A percentile compares a stretch with the other conserved stretches of the same genome.
Evolutionary conservation across 2,797 vertebrate genomes (phyloP).

Genomic region (Aythya fuligula): DNA sequence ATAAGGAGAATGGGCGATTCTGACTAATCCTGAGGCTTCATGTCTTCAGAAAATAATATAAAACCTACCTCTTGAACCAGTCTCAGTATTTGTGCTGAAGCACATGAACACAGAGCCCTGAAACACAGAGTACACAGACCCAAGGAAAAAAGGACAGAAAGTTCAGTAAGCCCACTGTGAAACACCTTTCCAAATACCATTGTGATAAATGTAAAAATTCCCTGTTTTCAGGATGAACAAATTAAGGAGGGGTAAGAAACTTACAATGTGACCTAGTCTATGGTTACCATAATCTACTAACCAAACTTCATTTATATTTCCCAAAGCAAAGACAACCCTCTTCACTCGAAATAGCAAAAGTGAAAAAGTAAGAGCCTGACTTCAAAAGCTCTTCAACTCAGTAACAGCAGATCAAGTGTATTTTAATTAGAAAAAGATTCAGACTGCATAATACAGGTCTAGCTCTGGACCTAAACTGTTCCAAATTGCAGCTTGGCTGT

Average conservation of each 20-base stretch:
- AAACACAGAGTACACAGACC: background rate
- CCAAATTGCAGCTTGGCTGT: conserved; percentile 32
- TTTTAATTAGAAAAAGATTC: conserved; percentile 66
- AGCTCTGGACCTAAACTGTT: conserved; percentile 13
- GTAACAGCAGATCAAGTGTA: conserved; percentile 45
- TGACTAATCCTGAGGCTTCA: background rate
- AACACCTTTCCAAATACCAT: background rate
- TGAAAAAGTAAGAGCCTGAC: background rate
- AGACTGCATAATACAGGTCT: conserved; percentile 2
- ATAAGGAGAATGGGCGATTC: background rate
- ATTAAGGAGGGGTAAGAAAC: background rate
- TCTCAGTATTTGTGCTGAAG: conserved; percentile 2
- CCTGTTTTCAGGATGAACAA: background rate
- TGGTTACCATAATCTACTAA: background rate
- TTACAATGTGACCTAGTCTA: background rate
- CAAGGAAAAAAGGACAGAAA: background rate
- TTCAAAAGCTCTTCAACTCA: conserved; percentile 38
- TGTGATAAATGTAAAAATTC: background rate
- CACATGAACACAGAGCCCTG: background rate
- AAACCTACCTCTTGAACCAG: background rate
- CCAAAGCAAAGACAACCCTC: background rate
- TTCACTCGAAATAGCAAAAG: conserved; percentile 8
- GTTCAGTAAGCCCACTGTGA: background rate
- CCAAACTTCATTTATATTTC: background rate
- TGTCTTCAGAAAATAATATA: background rate